Conservation (phyloP, 2,113 vertebrate species). For the Heterocephalus glaber region DNA sequence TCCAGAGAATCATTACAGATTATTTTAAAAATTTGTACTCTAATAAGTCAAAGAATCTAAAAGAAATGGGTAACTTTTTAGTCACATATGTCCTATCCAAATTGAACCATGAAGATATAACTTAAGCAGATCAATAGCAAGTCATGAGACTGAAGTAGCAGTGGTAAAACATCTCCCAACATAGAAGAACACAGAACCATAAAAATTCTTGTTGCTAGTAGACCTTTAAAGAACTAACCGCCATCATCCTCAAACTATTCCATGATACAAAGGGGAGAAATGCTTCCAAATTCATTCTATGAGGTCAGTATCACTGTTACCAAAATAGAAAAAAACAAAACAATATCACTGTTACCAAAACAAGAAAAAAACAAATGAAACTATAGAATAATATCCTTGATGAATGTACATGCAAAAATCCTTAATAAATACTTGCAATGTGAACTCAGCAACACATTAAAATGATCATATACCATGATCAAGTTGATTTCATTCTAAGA, state of each 20-base stretch:
- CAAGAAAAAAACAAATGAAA: not conserved
- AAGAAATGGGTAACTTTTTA: not conserved
- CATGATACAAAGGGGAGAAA: not conserved
- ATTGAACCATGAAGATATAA: not conserved
- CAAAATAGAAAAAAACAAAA: not conserved
- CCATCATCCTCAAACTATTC: not conserved
- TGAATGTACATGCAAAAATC: not conserved
- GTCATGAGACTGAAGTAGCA: not conserved
- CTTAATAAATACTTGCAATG: not conserved
- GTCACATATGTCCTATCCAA: not conserved
- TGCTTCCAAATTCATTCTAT: not conserved
- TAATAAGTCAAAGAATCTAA: not conserved
- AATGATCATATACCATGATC: not conserved
- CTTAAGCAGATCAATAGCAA: not conserved
- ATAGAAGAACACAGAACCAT: not conserved
- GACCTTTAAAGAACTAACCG: not conserved
- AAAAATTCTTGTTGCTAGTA: not conserved
- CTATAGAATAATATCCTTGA: not conserved
- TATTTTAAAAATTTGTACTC: not conserved
- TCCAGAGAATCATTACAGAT: not conserved
- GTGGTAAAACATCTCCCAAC: not conserved
- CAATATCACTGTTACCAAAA: no score
- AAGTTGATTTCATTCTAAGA: not conserved
- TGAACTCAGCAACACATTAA: not conserved
- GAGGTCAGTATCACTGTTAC: not conserved